These are phyloP conservation scores for Punctoribates punctum DNA, from an alignment of 2,888 invertebrate species.

Conservation along the genomic window DNA sequence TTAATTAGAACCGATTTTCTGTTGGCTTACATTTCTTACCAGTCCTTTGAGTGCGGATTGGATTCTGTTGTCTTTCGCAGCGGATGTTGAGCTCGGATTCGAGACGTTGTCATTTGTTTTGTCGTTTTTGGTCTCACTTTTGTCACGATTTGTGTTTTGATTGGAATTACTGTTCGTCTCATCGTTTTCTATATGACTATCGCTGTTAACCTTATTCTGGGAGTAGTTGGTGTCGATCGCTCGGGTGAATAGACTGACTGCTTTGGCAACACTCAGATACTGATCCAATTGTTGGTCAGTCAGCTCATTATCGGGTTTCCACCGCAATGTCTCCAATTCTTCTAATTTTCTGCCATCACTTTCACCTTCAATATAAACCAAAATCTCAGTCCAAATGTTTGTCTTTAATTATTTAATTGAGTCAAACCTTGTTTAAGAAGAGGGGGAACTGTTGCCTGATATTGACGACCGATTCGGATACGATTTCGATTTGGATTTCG, in stretches of 20 bases:
- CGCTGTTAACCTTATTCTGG: background rate
- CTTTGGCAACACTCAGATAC: constrained; percentile 49
- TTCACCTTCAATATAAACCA: constrained; percentile 44
- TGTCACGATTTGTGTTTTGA: background rate
- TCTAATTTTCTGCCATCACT: constrained; percentile 48
- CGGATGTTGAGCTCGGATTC: background rate
- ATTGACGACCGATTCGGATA: constrained; percentile 50
- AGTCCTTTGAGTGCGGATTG: constrained; percentile 47
- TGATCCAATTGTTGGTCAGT: constrained; percentile 47
- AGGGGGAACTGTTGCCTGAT: constrained; percentile 49
- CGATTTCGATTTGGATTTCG: constrained; percentile 49
- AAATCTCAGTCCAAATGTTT: background rate
- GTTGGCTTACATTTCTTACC: constrained; percentile 41
- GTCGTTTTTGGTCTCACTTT: constrained; percentile 14
- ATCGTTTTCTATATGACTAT: constrained; percentile 22
- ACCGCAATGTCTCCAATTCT: constrained; percentile 49
- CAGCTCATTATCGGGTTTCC: constrained; percentile 47
- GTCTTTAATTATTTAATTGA: constrained; percentile 8
- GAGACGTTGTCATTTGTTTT: background rate
- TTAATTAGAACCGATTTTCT: too few species aligned
- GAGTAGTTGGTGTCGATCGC: constrained; percentile 42
- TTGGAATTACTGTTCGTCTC: background rate
- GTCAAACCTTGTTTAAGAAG: constrained; percentile 47
- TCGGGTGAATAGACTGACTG: constrained; percentile 47
- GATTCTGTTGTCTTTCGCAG: constrained; percentile 34